phyloP scores from a whole-genome alignment of 2,113 vertebrate species.

The Gymnobelideus leadbeateri region DNA sequence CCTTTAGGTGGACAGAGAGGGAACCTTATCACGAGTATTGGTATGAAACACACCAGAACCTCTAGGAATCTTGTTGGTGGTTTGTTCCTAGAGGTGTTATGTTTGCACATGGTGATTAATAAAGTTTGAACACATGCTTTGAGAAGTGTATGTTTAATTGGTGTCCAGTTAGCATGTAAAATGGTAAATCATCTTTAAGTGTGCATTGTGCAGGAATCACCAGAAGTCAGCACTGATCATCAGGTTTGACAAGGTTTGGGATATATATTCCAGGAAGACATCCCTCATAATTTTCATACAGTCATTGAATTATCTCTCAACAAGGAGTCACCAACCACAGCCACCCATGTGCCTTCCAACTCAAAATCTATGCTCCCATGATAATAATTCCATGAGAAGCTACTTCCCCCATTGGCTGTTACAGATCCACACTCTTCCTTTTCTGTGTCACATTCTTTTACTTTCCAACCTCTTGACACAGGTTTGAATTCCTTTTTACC shows the following conservation, averaged over 20 bases:
- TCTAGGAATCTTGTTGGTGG: not conserved
- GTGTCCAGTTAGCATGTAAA: not conserved
- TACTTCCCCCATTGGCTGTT: not conserved
- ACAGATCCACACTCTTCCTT: not conserved
- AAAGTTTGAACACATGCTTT: not conserved
- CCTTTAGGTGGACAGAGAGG: not conserved
- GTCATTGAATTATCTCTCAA: not conserved
- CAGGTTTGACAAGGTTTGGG: not conserved
- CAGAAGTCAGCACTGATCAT: no score
- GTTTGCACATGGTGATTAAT: not conserved
- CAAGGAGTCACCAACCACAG: not conserved
- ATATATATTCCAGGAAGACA: not conserved
- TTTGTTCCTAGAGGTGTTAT: not conserved
- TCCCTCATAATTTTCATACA: not conserved
- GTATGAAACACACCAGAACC: not conserved
- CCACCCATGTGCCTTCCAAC: not conserved
- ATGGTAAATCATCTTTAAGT: not conserved
- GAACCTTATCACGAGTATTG: not conserved
- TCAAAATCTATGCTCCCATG: not conserved
- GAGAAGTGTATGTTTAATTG: not conserved
- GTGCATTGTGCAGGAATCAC: not conserved
- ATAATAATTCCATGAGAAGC: not conserved
- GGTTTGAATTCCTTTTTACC: not conserved
- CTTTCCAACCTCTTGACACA: not conserved
- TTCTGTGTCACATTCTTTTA: not conserved